Base-by-base conservation (phyloP, 2,113 vertebrate species). In the Myanophis thanlyinensis region DNA sequence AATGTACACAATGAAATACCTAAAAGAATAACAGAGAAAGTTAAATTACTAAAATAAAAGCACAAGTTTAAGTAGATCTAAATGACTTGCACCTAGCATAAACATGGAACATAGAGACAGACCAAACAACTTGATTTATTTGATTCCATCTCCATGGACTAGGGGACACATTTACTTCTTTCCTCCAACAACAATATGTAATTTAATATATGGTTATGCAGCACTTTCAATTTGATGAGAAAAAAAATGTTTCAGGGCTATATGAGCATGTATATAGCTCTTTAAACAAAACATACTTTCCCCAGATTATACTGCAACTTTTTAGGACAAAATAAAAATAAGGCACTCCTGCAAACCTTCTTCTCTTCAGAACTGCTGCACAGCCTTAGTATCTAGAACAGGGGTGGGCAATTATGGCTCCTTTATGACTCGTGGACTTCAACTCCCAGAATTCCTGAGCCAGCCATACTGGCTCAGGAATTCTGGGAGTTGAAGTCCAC, bases 1-100 rank as follows among this genome's bases (percentile, higher is more conserved):
- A 99, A 97, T 99, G 99, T 89, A 99, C 99, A 40, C 99, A 99
- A 97, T 99, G 99, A 97, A 99, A 99, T 84, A 99, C 99, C 99
- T 99, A 96, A 23, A 93, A 52, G 7, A 96, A 92, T 89, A 52
- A 93, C 4, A n/a, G 88, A 59, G 94, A 56, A 91, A 95, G 88
- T 52, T 27, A 93, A 89, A 95, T 56, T 35, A 94, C 84, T 85
- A 93, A 88, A 92, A 93, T 20, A 52, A 10, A 89, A 91, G 8
- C 15, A 95, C 91, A 93, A 94, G 23, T 27, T 23, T 6, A 27
- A 89, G 46, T 44, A 94, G 84, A 89, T n/a, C 52, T 89, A 93
- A 90, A 88, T 4, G 22, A 93, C 15, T 49, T 30, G 5, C 54
- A 18, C 54, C 48, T 92, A 93, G 3, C 40, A 15, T 5, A 48